Conservation (phyloP, 1,140 invertebrate genomes). For the Anastrepha ludens region DNA sequence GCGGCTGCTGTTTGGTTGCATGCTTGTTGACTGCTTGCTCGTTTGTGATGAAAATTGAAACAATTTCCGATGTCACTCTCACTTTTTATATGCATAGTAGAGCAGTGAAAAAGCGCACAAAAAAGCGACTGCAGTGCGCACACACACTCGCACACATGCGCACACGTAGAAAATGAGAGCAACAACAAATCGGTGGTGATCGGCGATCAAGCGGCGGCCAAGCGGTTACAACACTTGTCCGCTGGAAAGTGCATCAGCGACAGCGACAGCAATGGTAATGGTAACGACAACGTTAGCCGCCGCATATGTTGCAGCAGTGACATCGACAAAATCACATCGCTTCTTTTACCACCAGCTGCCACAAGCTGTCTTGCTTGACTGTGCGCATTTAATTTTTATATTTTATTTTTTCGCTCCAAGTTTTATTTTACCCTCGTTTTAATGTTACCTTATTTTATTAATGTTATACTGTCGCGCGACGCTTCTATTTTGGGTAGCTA, state of each 20-base stretch:
- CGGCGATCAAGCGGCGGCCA: not conserved
- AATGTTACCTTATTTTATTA: slow-evolving; percentile 26
- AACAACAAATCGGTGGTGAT: not conserved
- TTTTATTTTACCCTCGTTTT: not conserved
- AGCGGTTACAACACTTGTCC: slow-evolving; percentile 52
- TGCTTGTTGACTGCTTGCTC: slow-evolving; percentile 49
- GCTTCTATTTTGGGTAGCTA: slow-evolving; percentile 38
- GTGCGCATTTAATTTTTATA: not conserved
- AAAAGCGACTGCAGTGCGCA: not conserved
- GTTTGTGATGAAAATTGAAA: slow-evolving; percentile 69
- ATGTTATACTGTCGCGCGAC: slow-evolving; percentile 13
- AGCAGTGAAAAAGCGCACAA: slow-evolving; percentile 22
- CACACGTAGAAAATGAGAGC: not conserved
- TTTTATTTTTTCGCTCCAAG: not conserved
- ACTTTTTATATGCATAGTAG: slow-evolving; percentile 66
- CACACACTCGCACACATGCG: not conserved
- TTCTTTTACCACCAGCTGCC: slow-evolving; percentile 28
- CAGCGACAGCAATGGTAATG: slow-evolving; percentile 3
- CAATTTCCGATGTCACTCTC: slow-evolving; percentile 74
- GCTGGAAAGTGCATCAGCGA: slow-evolving; percentile 42
- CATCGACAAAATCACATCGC: slow-evolving; percentile 3
- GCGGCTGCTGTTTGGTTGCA: slow-evolving; percentile 53
- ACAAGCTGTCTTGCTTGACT: slow-evolving; percentile 29
- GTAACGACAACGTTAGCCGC: not conserved
- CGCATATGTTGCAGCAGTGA: not conserved